Evolutionary conservation across 2,113 vertebrate species (phyloP).

Genomic region (Vanacampus margaritifer): DNA sequence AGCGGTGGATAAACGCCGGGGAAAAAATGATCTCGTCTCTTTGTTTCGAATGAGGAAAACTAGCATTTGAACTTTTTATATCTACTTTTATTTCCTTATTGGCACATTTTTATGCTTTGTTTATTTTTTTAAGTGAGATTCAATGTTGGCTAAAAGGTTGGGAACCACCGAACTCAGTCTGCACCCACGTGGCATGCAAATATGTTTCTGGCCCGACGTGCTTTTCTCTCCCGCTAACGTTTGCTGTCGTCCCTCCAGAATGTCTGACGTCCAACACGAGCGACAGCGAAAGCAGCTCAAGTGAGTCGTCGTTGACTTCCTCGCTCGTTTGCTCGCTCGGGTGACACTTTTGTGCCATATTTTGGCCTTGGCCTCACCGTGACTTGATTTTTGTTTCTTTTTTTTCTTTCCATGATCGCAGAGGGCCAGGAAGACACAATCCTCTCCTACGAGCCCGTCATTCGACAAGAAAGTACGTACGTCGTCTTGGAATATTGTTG

Average conservation of each 20-base stretch:
- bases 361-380: too few relatives aligned
- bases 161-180: background rate
- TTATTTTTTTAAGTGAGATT: background rate
- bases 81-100: too few relatives aligned
- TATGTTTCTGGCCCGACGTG: background rate
- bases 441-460: constrained; percentile 96
- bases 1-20: too few relatives aligned
- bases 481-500: background rate
- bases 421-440: constrained; percentile 98
- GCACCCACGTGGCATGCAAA: background rate
- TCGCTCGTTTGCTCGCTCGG: constrained; percentile 11
- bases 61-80: too few relatives aligned
- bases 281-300: constrained; percentile 99
- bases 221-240: background rate
- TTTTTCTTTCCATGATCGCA: constrained; percentile 60
- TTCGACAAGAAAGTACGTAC: constrained; percentile 97
- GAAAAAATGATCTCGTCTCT: too few relatives aligned
- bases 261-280: constrained; percentile 98
- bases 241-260: constrained; percentile 75
- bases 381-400: background rate
- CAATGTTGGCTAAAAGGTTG: background rate
- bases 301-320: constrained; percentile 88
- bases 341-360: background rate
- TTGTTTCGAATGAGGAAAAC: too few relatives aligned
- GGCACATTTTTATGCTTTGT: background rate